Base-by-base conservation (phyloP, 2,797 vertebrate species). In the Chaenodraco wilsoni region DNA sequence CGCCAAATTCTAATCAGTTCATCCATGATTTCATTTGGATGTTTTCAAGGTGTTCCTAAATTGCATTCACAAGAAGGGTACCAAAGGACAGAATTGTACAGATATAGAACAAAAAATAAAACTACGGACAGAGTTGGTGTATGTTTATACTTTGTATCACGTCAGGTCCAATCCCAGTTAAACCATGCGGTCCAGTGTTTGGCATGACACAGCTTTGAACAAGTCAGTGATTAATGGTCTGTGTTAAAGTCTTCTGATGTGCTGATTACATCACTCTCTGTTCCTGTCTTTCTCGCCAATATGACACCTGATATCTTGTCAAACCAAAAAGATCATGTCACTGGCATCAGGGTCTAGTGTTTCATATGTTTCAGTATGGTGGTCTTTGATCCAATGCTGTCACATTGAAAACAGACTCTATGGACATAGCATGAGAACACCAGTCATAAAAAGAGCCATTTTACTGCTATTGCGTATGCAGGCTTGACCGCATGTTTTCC, bases 341-440 rank as follows among this genome's bases (percentile, higher is more conserved):
- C 67, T 45, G 16, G n/a, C 72, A 69, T 83, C 68, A 64, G 2
- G 27, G 67, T 74, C 37, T 70, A 45, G 71, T 33, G 83, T 83
- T 91, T 85, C 76, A 81, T 74, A 60, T 70, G 60, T 74, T 82
- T 55, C 2, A 56, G 54, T 27, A 10, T 27, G 21, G 21, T 37
- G 44, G 41, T 65, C 72, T 89, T 86, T 90, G 79, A 84, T 84
- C 72, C 74, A 27, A 21, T 23, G 57, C 43, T 78, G 78, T 81
- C 79, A 74, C 84, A 85, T 78, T 85, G 71, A 73, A 88, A 89
- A 87, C 85, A 89, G 84, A 76, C 75, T 46, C 9, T 16, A 60
- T 31, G 76, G 68, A 66, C 72, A 54, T 74, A 50, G 68, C 72
- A 82, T 79, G 79, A 77, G 73, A 88, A 81, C 79, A 75, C 46